Percentiles rank a stretch among this genome's conserved stretches.
Conservation (phyloP, 2,113 vertebrate genomes). For the Drymodes brunneopygia region DNA sequence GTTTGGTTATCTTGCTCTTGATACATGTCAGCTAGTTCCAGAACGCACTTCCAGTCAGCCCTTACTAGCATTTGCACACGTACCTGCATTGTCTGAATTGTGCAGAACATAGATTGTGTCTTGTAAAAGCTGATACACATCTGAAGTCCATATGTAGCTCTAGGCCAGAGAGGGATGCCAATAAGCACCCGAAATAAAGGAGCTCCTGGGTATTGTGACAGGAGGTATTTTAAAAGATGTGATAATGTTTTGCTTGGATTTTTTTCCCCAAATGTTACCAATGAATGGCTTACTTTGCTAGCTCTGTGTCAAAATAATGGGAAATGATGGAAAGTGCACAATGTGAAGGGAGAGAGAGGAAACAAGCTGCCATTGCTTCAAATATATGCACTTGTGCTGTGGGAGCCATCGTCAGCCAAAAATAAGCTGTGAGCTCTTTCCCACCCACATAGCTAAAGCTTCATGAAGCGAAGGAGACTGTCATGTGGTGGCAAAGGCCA, state of each 20-base stretch:
- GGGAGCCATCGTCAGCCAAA: background rate
- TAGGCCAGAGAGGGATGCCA: background rate
- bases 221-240: background rate
- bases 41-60: background rate
- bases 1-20: background rate
- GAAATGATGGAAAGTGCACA: background rate
- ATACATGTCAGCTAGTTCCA: background rate
- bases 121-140: background rate
- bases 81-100: background rate
- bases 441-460: background rate
- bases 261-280: background rate
- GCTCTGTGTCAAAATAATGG: background rate
- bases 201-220: background rate
- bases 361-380: background rate
- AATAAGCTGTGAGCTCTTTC: background rate
- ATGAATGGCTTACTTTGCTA: background rate
- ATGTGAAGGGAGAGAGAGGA: background rate
- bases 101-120: background rate
- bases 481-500: slow-evolving; percentile 21
- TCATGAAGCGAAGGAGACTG: background rate
- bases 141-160: background rate
- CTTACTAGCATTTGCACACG: background rate
- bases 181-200: background rate
- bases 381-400: background rate
- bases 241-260: background rate